Conservation (phyloP, 2,797 vertebrate genomes). For the Peromyscus attwateri region DNA sequence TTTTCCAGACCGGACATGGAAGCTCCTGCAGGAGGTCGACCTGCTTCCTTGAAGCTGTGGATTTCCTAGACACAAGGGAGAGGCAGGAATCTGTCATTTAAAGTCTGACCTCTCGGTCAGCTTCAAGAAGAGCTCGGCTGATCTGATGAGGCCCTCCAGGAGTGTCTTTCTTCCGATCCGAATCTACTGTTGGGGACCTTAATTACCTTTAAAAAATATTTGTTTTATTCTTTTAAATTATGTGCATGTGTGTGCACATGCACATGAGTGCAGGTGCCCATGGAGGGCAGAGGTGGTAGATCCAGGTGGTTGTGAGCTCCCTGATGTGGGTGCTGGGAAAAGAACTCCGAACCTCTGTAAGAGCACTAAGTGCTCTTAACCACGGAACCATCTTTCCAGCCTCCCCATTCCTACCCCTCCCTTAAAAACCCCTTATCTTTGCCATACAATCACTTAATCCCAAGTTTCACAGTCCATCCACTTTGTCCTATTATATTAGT, state of each 20-base stretch:
- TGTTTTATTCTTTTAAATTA: not conserved
- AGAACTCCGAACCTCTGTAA: not conserved
- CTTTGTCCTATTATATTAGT: not conserved
- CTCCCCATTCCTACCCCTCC: not conserved
- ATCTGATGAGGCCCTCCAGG: not conserved
- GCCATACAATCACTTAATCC: not conserved
- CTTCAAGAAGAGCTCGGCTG: not conserved
- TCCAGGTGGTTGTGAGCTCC: not conserved
- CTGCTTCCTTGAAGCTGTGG: not conserved
- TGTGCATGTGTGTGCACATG: not conserved
- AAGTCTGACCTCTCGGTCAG: not conserved
- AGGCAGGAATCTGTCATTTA: conserved; percentile 9
- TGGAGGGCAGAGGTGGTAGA: not conserved
- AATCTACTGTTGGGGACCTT: not conserved
- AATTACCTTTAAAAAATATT: not conserved
- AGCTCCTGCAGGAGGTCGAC: not conserved
- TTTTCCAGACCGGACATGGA: not conserved
- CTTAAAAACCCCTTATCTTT: not conserved
- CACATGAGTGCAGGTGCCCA: not conserved
- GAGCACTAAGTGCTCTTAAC: not conserved
- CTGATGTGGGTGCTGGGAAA: not conserved
- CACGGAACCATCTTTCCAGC: not conserved
- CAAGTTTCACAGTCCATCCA: not conserved
- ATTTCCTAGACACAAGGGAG: not conserved
- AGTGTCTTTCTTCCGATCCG: not conserved